Percentiles rank a stretch among this genome's conserved stretches.
Conservation (phyloP, 2,888 invertebrate genomes). For the Neelides folsomi region DNA sequence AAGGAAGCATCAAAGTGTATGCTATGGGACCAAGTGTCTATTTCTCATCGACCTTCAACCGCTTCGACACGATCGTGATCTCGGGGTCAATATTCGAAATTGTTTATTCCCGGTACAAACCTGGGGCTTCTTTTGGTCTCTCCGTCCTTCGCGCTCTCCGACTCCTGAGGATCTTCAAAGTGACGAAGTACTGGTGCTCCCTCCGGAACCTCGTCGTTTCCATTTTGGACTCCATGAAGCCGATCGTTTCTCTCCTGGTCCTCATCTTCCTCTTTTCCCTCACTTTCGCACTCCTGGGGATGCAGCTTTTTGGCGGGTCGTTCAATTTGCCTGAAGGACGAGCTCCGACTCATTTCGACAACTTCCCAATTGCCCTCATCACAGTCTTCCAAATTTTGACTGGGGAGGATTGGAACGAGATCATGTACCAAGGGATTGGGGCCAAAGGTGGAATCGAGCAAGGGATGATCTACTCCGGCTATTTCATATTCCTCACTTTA, state of each 20-base stretch:
- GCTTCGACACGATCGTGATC: constrained; percentile 48
- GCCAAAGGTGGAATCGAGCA: constrained; percentile 42
- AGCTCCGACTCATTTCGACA: neutral
- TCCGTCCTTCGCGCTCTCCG: constrained; percentile 45
- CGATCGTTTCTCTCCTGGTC: neutral
- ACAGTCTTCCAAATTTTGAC: constrained; percentile 41
- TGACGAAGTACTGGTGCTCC: neutral
- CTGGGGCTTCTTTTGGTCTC: constrained; percentile 43
- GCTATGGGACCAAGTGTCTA: constrained; percentile 45
- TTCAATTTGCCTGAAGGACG: neutral
- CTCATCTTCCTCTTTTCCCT: constrained; percentile 1
- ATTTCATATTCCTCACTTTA: constrained; percentile 48
- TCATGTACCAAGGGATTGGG: constrained; percentile 95
- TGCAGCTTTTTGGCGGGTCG: constrained; percentile 3
- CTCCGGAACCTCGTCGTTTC: neutral
- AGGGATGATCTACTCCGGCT: constrained; percentile 45
- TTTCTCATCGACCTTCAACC: constrained; percentile 47
- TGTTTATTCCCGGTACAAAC: constrained; percentile 40
- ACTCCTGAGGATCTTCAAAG: constrained; percentile 44
- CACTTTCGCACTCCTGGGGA: neutral
- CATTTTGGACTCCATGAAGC: neutral
- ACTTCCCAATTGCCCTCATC: neutral
- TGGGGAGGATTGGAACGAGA: constrained; percentile 99
- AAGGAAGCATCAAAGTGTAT: constrained; percentile 48
- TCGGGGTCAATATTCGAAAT: constrained; percentile 44